Evolutionary conservation across 2,113 vertebrate genomes (phyloP).

Genomic region (Callipepla squamata): DNA sequence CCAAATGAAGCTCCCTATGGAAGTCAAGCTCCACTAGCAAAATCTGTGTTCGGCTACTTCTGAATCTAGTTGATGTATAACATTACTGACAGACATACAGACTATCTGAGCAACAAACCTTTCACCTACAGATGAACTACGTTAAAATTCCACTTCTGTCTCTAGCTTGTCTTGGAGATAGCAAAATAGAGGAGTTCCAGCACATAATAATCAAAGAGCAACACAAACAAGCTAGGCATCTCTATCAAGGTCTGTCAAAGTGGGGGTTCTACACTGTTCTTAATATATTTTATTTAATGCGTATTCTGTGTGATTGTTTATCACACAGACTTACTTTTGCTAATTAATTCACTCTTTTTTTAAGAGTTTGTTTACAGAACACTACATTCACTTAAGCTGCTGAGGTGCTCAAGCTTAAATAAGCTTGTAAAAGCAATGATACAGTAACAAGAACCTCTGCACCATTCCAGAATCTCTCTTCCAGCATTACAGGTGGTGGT

Average conservation of each 20-base stretch:
- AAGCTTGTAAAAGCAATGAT: not conserved
- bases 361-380: constrained; percentile 40
- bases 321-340: not conserved
- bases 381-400: not conserved
- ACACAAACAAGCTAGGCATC: not conserved
- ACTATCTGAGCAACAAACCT: not conserved
- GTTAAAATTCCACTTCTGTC: not conserved
- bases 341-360: constrained; percentile 17
- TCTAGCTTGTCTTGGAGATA: not conserved
- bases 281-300: not conserved
- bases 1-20: not conserved
- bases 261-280: not conserved
- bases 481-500: not conserved
- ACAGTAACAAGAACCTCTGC: not conserved
- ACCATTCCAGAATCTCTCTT: not conserved
- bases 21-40: not conserved
- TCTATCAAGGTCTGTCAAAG: not conserved
- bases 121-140: not conserved
- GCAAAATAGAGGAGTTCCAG: not conserved
- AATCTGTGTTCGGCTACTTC: not conserved
- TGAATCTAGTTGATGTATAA: not conserved
- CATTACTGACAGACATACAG: not conserved
- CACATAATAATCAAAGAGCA: not conserved
- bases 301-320: not conserved
- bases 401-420: not conserved